phyloP scores from a whole-genome alignment of 2,888 invertebrate genomes.

The Cheilosia vernalis region DNA sequence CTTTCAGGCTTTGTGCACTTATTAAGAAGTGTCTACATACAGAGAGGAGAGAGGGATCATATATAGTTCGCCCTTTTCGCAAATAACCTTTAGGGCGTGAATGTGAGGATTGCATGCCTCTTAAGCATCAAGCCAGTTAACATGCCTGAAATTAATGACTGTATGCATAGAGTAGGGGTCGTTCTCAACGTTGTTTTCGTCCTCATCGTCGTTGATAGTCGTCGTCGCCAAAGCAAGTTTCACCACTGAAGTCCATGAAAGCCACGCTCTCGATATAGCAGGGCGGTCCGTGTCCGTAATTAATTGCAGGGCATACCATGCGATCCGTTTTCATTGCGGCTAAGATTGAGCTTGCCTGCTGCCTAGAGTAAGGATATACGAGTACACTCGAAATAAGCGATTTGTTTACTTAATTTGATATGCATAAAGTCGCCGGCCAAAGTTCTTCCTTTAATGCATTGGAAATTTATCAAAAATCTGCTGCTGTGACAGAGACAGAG shows the following conservation, averaged over 20 bases:
- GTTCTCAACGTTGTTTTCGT: slow-evolving; percentile 35
- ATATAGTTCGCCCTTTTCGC: not conserved
- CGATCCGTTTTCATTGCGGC: slow-evolving; percentile 60
- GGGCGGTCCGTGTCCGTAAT: slow-evolving; percentile 41
- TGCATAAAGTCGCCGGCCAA: slow-evolving; percentile 68
- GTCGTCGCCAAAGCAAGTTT: slow-evolving; percentile 57
- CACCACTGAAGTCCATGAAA: slow-evolving; percentile 62
- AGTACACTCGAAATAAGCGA: slow-evolving; percentile 45
- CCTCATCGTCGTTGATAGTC: slow-evolving; percentile 19
- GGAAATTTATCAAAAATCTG: slow-evolving; percentile 72
- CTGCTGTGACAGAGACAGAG: slow-evolving; percentile 59
- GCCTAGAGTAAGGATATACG: slow-evolving; percentile 34
- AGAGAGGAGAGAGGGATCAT: too few species aligned
- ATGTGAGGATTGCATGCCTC: slow-evolving; percentile 68
- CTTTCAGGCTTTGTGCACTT: slow-evolving; percentile 25
- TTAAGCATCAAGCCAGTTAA: slow-evolving; percentile 67
- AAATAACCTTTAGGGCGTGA: slow-evolving; percentile 57
- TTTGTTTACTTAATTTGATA: slow-evolving; percentile 72
- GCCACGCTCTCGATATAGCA: slow-evolving; percentile 38
- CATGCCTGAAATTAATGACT: slow-evolving; percentile 69
- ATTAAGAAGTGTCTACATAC: slow-evolving; percentile 46
- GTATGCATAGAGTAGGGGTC: slow-evolving; percentile 58
- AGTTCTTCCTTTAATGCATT: slow-evolving; percentile 72
- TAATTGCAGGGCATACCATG: slow-evolving; percentile 69
- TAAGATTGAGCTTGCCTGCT: slow-evolving; percentile 37